Evolutionary conservation across 2,113 vertebrate genomes (phyloP), one percentile per base, ranked within the genome.

Genomic region (Apodemus sylvaticus): DNA sequence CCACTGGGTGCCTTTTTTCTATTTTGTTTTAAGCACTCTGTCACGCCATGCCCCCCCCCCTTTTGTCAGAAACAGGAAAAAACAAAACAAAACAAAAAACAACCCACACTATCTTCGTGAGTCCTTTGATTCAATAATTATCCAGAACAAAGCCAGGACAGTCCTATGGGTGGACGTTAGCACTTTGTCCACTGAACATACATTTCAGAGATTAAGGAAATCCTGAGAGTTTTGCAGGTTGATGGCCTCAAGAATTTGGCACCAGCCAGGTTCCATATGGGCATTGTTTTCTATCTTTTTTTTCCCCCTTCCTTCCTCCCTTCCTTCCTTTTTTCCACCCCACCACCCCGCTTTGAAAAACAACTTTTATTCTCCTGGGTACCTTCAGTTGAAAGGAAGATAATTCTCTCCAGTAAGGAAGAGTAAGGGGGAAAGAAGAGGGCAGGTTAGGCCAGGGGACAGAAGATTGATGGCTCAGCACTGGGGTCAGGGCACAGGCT

Each of bases 281-380:
- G 45, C 64, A 53, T 86, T 94, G 74, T 93, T 86, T 81, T 55
- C 66, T 92, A 68, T 51, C 60, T 89, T 20, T 53, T 20, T 60
- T 45, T 26, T 55, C 51, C 91, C 91, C 29, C 62, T 92, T 73
- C 86, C 64, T 78, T 73, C 51, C 81, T 68, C 73, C 79, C 79
- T 94, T 85, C 62, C 92, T 90, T 60, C 76, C 86, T 96, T 73
- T 42, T 62, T 94, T n/a, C n/a, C 55, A 39, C 19, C 29, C n/a
- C 13, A 11, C 86, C 17, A 19, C 86, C 70, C 29, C 1, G 55
- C 82, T 94, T 93, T 83, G 85, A 94, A 97, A 97, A 97, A 94
- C 94, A 97, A 90, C 70, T 91, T 97, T 97, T 94, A 95, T 83
- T 97, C 94, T 96, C 90, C n/a, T 93, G 95, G 93, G 86, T 87